phyloP scores from a whole-genome alignment of 2,888 invertebrate genomes.

The Nymphalis urticae region DNA sequence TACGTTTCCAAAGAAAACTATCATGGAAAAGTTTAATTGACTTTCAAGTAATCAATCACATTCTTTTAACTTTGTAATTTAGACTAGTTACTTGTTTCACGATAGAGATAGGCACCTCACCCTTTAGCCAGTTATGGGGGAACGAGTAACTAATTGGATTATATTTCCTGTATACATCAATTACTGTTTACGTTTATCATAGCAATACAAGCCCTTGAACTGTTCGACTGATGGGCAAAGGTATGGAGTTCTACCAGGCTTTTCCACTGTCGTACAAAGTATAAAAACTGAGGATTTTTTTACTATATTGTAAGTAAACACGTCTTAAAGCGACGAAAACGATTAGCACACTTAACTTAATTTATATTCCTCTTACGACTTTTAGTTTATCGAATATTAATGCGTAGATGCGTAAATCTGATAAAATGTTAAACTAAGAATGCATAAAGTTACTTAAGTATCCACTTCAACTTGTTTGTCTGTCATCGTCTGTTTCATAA shows the following conservation, averaged over 20 bases:
- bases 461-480: conserved; percentile 28
- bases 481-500: conserved; percentile 24
- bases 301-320: background rate
- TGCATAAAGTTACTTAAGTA: conserved; percentile 21
- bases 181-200: background rate
- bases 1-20: too few relatives aligned
- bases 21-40: too few relatives aligned
- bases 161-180: background rate
- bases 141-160: background rate
- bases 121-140: too few relatives aligned
- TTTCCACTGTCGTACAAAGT: too few relatives aligned
- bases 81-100: too few relatives aligned
- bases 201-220: background rate
- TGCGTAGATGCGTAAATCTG: conserved; percentile 32
- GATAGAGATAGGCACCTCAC: too few relatives aligned
- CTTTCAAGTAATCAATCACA: too few relatives aligned
- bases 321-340: conserved; percentile 5
- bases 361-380: conserved; percentile 28
- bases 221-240: too few relatives aligned
- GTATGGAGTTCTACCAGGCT: too few relatives aligned
- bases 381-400: conserved; percentile 31
- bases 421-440: conserved; percentile 30
- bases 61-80: too few relatives aligned
- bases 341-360: conserved; percentile 33
- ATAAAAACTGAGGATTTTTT: background rate